A percentile compares a stretch with the other conserved stretches of the same genome.
These are phyloP conservation scores for Alcedo atthis DNA, from an alignment of 2,797 vertebrate species.

Conservation along the genomic window DNA sequence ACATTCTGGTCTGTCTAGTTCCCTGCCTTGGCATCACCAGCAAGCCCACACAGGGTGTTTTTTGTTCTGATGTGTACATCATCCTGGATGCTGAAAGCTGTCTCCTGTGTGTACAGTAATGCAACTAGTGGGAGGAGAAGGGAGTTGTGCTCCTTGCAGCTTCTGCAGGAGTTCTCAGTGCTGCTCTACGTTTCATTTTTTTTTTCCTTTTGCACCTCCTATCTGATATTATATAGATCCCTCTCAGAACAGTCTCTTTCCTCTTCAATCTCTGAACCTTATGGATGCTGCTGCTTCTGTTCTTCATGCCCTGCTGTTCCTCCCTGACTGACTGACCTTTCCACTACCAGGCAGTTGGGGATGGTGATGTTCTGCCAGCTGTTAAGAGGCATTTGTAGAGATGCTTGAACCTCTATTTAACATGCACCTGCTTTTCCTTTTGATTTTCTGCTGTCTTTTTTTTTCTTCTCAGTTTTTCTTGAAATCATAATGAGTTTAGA, in stretches of 20 bases:
- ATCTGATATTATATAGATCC: not conserved
- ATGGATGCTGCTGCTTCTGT: not conserved
- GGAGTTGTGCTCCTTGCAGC: not conserved
- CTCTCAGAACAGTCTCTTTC: not conserved
- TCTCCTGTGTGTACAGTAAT: not conserved
- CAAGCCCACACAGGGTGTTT: not conserved
- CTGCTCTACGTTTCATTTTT: not conserved
- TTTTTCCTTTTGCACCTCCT: not conserved
- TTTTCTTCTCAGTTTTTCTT: not conserved
- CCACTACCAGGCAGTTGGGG: not conserved
- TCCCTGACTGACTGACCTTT: not conserved
- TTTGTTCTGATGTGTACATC: not conserved
- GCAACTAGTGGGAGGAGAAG: not conserved
- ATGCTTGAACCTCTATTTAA: not conserved
- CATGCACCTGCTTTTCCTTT: not conserved
- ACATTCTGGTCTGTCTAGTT: not conserved
- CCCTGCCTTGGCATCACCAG: not conserved
- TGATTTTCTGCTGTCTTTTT: not conserved
- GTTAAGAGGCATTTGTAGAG: not conserved
- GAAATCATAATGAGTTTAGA: not conserved
- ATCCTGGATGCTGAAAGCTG: not conserved
- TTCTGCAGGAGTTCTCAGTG: not conserved
- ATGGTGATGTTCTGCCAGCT: not conserved
- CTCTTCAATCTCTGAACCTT: not conserved
- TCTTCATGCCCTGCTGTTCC: not conserved